Percentiles rank a stretch among this genome's conserved stretches.
Conservation (phyloP, 2,113 vertebrate genomes). For the Semnornis frantzii region DNA sequence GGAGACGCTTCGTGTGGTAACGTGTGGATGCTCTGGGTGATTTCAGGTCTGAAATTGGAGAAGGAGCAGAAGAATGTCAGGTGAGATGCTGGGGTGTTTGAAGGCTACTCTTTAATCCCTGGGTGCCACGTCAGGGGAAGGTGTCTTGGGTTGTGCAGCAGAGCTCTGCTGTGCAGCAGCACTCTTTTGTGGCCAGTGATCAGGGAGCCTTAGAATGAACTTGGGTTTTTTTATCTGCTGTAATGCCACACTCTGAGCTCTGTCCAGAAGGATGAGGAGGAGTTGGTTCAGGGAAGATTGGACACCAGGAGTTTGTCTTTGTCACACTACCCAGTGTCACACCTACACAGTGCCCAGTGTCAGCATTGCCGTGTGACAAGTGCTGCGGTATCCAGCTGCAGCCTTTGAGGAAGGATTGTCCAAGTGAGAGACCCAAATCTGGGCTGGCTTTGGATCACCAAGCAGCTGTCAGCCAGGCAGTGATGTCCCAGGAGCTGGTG, state of each 20-base stretch:
- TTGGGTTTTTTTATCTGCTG: background rate
- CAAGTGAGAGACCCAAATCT: background rate
- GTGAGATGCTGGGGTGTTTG: rapidly evolving
- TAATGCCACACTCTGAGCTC: background rate
- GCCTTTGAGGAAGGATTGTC: rapidly evolving
- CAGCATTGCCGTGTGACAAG: rapidly evolving
- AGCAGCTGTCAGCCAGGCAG: background rate
- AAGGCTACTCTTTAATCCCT: background rate
- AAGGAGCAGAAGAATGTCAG: background rate
- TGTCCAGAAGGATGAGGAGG: background rate
- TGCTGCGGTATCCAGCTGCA: rapidly evolving
- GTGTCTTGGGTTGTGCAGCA: background rate
- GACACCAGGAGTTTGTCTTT: background rate
- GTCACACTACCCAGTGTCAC: background rate
- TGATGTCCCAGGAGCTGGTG: rapidly evolving
- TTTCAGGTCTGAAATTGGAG: rapidly evolving
- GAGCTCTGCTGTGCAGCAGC: background rate
- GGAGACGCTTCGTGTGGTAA: rapidly evolving
- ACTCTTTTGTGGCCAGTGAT: background rate
- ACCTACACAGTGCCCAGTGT: rapidly evolving
- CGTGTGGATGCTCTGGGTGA: background rate
- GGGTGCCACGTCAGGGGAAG: rapidly evolving
- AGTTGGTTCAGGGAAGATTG: background rate
- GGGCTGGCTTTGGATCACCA: background rate
- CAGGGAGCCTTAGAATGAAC: background rate